Evolutionary conservation across 2,113 vertebrate species (phyloP), one percentile per base, ranked within the genome.

Genomic region (Rhipidura dahli): DNA sequence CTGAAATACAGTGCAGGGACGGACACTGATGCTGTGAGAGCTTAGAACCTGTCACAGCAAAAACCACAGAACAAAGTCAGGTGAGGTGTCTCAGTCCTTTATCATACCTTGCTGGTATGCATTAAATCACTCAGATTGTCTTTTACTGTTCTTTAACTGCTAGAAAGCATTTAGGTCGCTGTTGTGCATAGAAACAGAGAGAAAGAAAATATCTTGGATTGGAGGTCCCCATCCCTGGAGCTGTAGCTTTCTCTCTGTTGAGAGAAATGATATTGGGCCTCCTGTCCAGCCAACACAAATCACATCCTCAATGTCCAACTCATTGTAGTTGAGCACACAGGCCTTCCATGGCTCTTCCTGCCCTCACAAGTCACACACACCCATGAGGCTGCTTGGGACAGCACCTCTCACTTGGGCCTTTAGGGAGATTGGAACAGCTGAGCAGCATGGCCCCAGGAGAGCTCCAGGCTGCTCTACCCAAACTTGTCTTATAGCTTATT

Each of bases 351-450:
- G 47, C 50, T 23, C 7, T 31, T 19, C n/a, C 17, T 17, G 30
- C 15, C 66, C 75, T 35, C 44, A 30, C 0, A 0, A 27, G 49
- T 18, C 71, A 47, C 4, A 1, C 50, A 30, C 0, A 1, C 20
- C 20, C 50, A 37, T 0, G 0, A 51, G 51, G 53, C 49, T 33
- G 4, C 10, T 35, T 0, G 1, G 82, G 59, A 31, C 0, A 2
- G 30, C 26, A 33, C 2, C 16, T 80, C 60, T 51, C 37, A 6
- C 35, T 16, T 24, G 13, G n/a, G 45, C 35, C 54, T 64, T 66
- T 47, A 47, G 23, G 50, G 84, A 83, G 24, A 37, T 0, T 5
- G 31, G n/a, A 61, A 42, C 21, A 49, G n/a, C 1, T 66, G 45
- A 66, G 57, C 42, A 73, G 45, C 27, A 9, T 0, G 2, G 59